A percentile compares a stretch with the other conserved stretches of the same genome.
Conservation (phyloP, 2,888 invertebrate species). For the Elegia similella region DNA sequence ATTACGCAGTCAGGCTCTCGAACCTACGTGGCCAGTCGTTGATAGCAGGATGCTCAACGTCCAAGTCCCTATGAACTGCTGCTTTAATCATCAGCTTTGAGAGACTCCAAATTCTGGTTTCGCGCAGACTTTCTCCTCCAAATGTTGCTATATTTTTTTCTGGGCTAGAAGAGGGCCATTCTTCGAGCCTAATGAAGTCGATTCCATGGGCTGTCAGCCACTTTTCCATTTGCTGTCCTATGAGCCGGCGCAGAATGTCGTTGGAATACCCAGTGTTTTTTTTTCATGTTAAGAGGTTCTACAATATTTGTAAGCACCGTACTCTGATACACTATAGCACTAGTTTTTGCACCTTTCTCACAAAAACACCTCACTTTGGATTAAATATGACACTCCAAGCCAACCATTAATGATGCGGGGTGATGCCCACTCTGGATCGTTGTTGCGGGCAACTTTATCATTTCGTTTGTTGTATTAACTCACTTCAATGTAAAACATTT, state of each 20-base stretch:
- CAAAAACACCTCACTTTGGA: conserved; percentile 12
- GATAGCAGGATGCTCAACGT: not conserved
- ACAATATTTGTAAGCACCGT: conserved; percentile 15
- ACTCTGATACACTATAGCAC: conserved; percentile 16
- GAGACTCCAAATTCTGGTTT: conserved; percentile 13
- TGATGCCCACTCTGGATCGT: not conserved
- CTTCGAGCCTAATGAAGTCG: conserved; percentile 10
- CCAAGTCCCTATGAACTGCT: conserved; percentile 16
- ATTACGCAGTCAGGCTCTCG: not conserved
- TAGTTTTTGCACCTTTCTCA: conserved; percentile 25
- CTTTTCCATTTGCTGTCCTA: conserved; percentile 21
- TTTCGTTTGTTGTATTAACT: conserved; percentile 10
- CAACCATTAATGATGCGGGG: conserved; percentile 10
- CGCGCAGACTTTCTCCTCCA: conserved; percentile 13
- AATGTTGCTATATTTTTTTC: conserved; percentile 20
- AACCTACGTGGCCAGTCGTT: not conserved
- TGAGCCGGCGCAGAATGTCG: conserved; percentile 21
- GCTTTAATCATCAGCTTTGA: conserved; percentile 15
- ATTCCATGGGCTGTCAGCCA: too few relatives aligned
- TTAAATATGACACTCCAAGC: conserved; percentile 16
- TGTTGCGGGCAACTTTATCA: not conserved
- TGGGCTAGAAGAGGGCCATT: conserved; percentile 22
- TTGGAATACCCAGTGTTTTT: conserved; percentile 19
- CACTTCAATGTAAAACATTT: conserved; percentile 1
- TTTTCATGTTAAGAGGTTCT: conserved; percentile 19